Conservation (phyloP, 2,888 invertebrate genomes). For the Drosophila anomelani region DNA sequence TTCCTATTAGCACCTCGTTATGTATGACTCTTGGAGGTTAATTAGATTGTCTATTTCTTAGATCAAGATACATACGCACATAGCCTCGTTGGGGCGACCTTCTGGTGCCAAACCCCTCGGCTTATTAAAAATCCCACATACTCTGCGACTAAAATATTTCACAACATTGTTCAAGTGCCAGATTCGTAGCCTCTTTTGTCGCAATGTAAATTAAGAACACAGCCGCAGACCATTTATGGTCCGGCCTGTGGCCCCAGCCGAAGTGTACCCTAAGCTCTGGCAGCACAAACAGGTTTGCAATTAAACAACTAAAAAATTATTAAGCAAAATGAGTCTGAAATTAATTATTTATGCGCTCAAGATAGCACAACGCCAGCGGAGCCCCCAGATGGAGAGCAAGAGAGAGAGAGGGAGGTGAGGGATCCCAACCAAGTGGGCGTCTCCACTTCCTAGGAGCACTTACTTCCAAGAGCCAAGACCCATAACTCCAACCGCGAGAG, state of each 20-base stretch:
- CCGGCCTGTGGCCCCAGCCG: slow-evolving; percentile 44
- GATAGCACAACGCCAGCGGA: slow-evolving; percentile 47
- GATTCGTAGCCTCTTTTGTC: slow-evolving; percentile 55
- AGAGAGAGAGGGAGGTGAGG: not conserved
- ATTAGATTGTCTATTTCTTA: slow-evolving; percentile 14
- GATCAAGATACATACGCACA: slow-evolving; percentile 3
- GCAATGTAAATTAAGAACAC: slow-evolving; percentile 64
- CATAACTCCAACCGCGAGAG: slow-evolving; percentile 57
- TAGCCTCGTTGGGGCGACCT: slow-evolving; percentile 1
- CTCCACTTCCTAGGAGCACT: slow-evolving; percentile 29
- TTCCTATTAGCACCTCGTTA: slow-evolving; percentile 14
- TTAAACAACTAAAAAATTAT: slow-evolving; percentile 66
- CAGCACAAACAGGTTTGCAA: slow-evolving; percentile 69
- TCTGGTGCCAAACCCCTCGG: slow-evolving; percentile 33
- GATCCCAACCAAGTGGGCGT: slow-evolving; percentile 40
- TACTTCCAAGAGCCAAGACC: slow-evolving; percentile 54
- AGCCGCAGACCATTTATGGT: slow-evolving; percentile 65
- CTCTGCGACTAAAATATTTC: slow-evolving; percentile 64
- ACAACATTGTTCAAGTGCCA: slow-evolving; percentile 62
- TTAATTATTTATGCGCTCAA: slow-evolving; percentile 74
- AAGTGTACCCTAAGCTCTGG: slow-evolving; percentile 30
- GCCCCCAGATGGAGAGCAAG: slow-evolving; percentile 4
- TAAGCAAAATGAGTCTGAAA: slow-evolving; percentile 63
- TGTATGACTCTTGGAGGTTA: slow-evolving; percentile 5
- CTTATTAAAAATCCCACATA: slow-evolving; percentile 50